Evolutionary conservation across 23 tunicate species (phyloP).

Genomic region (Halocynthia roretzi): DNA sequence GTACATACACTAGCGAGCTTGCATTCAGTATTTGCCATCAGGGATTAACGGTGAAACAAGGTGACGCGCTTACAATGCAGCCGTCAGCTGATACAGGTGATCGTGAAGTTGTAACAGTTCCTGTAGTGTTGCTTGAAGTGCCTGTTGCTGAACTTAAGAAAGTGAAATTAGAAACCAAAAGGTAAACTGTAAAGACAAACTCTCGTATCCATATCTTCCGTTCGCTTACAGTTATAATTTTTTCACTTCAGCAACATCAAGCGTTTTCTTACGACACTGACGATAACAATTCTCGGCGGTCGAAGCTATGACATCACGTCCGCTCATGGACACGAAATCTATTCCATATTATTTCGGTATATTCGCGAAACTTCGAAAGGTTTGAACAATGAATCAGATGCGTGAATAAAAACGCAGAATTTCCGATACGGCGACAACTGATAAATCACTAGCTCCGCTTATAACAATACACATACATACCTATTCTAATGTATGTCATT

Average conservation of each 20-base stretch:
- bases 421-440: background rate
- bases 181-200: background rate
- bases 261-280: slow-evolving; percentile 5
- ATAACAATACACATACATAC: no score
- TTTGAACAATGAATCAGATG: slow-evolving; percentile 42
- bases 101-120: slow-evolving; percentile 2
- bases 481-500: no score
- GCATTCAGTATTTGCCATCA: slow-evolving; percentile 15
- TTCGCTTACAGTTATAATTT: background rate
- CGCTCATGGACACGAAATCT: slow-evolving; percentile 28
- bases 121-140: slow-evolving; percentile 12
- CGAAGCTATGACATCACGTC: slow-evolving; percentile 28
- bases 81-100: background rate
- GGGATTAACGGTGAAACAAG: slow-evolving; percentile 17
- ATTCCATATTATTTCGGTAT: slow-evolving; percentile 21
- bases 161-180: slow-evolving; percentile 5
- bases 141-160: slow-evolving; percentile 16
- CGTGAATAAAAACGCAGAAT: slow-evolving; percentile 10
- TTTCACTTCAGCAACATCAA: no score
- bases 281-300: slow-evolving; percentile 2
- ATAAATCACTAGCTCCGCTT: no score
- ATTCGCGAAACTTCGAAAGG: slow-evolving; percentile 25
- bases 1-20: slow-evolving; percentile 24
- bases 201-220: background rate
- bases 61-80: background rate